Evolutionary conservation across 2,888 invertebrate genomes (phyloP).

Genomic region (Opisthograptis luteolata): DNA sequence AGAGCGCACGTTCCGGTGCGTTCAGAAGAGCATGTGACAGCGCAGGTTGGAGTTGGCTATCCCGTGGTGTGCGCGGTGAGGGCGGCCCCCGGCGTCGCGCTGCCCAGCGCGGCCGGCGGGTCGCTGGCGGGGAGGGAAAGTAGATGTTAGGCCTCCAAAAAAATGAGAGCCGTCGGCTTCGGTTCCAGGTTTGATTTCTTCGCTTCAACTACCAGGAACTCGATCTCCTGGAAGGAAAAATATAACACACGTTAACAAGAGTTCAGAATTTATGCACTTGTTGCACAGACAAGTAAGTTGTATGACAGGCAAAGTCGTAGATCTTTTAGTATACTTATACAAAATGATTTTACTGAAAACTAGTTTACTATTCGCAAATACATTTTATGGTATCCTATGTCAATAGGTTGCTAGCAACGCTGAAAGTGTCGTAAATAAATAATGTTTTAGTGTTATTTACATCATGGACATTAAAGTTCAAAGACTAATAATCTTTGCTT

Average conservation of each 20-base stretch:
- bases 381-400: no score
- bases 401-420: no score
- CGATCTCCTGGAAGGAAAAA: conserved; percentile 88
- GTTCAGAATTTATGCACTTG: no score
- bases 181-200: conserved; percentile 96
- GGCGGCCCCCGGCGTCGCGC: conserved; percentile 84
- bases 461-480: no score
- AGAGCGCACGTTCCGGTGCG: conserved; percentile 28
- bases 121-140: conserved; percentile 94
- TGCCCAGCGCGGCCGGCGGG: conserved; percentile 88
- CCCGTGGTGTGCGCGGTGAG: conserved; percentile 85
- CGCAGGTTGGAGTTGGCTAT: conserved; percentile 85
- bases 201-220: conserved; percentile 96
- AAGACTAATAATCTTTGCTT: no score
- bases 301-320: no score
- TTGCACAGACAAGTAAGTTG: no score
- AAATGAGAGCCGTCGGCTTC: conserved; percentile 95
- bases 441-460: no score
- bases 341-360: no score
- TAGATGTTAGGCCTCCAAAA: conserved; percentile 96
- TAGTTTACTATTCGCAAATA: no score
- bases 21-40: conserved; percentile 84
- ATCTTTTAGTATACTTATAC: no score
- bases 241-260: neutral
- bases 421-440: no score